Evolutionary conservation across 2,888 invertebrate genomes (phyloP).

Genomic region (Platerodrilus igneus): DNA sequence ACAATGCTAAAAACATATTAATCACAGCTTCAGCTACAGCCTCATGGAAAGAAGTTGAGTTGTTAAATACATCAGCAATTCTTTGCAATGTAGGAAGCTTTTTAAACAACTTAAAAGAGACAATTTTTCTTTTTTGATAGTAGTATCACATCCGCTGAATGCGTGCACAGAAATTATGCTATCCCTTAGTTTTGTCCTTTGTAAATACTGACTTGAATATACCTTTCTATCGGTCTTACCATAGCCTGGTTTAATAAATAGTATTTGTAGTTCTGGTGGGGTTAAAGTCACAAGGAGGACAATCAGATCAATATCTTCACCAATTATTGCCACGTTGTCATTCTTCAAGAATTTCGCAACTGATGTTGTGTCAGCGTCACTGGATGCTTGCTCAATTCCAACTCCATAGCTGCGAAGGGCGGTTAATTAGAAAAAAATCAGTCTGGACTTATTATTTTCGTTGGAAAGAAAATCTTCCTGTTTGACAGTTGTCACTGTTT

Average conservation of each 20-base stretch:
- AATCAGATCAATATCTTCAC: slow-evolving; percentile 1
- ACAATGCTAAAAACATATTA: no score
- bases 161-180: slow-evolving; percentile 2
- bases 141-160: slow-evolving; percentile 3
- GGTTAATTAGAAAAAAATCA: neutral
- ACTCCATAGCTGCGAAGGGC: slow-evolving; percentile 1
- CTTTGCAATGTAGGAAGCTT: neutral
- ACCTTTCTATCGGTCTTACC: neutral
- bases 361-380: no score
- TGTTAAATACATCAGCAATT: neutral
- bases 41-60: no score
- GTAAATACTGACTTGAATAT: slow-evolving; percentile 3
- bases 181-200: slow-evolving; percentile 1
- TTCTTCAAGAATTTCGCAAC: no score
- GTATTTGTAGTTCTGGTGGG: neutral
- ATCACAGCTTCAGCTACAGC: no score
- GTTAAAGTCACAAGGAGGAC: neutral
- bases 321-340: no score
- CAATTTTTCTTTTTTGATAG: neutral
- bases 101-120: slow-evolving; percentile 3
- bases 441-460: neutral
- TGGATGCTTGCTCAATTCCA: neutral
- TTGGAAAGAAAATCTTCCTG: slow-evolving; percentile 4
- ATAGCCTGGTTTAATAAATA: slow-evolving; percentile 3
- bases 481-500: slow-evolving; percentile 1